Conservation (phyloP, 1,140 invertebrate genomes). For the Sminthurinus signatus region DNA sequence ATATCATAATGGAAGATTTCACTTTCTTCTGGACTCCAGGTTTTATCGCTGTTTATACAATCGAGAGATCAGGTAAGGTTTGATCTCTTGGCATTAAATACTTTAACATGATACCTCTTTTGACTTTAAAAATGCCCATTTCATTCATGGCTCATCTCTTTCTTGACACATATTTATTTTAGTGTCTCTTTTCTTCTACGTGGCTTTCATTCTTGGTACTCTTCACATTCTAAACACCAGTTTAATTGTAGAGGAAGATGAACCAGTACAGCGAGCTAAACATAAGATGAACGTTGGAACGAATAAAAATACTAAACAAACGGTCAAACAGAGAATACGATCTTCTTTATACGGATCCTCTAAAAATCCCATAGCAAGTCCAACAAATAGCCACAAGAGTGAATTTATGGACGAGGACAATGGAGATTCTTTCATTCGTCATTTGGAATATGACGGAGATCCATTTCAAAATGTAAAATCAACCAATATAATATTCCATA, state of each 20-base stretch:
- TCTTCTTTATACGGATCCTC: too few species aligned
- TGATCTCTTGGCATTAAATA: too few species aligned
- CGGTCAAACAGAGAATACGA: too few species aligned
- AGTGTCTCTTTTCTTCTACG: conserved; percentile 10
- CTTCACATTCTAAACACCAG: background rate
- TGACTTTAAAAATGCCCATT: background rate
- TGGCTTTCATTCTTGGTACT: conserved; percentile 4
- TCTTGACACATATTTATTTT: background rate
- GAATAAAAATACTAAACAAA: too few species aligned
- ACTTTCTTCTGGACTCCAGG: conserved; percentile 12
- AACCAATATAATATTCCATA: background rate
- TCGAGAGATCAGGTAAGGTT: conserved; percentile 4
- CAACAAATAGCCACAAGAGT: too few species aligned
- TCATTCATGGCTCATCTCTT: background rate
- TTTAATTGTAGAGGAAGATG: too few species aligned
- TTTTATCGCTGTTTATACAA: conserved; percentile 6
- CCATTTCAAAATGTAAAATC: conserved; percentile 1
- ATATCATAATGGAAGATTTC: too few species aligned
- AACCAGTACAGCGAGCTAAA: too few species aligned
- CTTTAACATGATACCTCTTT: background rate
- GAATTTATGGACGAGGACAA: too few species aligned
- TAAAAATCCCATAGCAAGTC: too few species aligned
- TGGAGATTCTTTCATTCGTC: background rate
- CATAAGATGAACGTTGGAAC: too few species aligned
- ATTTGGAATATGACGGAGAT: conserved; percentile 6